Conservation (phyloP, 2,888 invertebrate genomes). For the Drosophila borealis region DNA sequence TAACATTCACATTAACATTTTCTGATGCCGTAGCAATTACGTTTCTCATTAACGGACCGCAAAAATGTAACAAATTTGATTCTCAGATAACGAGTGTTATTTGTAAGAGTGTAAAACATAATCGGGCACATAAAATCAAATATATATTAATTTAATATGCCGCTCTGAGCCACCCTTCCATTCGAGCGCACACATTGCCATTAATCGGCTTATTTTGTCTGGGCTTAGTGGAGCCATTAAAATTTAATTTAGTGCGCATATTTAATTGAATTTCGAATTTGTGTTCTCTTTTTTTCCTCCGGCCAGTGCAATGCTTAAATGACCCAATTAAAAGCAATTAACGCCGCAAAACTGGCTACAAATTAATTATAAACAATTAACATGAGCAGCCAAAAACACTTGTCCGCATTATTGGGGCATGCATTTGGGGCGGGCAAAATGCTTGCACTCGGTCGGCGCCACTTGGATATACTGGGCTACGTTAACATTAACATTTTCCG, state of each 20-base stretch:
- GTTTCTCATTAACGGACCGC: not conserved
- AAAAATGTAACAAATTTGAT: not conserved
- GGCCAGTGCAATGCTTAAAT: conserved; percentile 12
- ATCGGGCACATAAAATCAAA: conserved; percentile 8
- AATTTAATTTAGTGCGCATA: conserved; percentile 21
- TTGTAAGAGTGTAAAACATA: not conserved
- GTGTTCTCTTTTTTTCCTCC: not conserved
- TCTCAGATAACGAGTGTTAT: not conserved
- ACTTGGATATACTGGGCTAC: conserved; percentile 2
- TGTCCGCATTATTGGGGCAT: conserved; percentile 45
- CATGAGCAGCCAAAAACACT: conserved; percentile 38
- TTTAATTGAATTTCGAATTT: conserved; percentile 37
- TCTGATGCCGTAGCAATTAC: not conserved
- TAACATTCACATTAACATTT: conserved; percentile 1
- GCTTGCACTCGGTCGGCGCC: conserved; percentile 18
- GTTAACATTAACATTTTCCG: conserved; percentile 20
- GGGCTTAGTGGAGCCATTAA: conserved; percentile 18
- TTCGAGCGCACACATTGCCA: not conserved
- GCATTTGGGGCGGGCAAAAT: conserved; percentile 1
- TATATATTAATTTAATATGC: not conserved
- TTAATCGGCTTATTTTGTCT: conserved; percentile 13
- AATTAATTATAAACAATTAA: conserved; percentile 70
- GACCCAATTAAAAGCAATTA: conserved; percentile 61
- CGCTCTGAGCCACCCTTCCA: not conserved
- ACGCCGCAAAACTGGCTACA: conserved; percentile 22